Evolutionary conservation across 2,797 vertebrate species (phyloP), one percentile per base, ranked within the genome.

Genomic region (Sebastolobus alascanus): DNA sequence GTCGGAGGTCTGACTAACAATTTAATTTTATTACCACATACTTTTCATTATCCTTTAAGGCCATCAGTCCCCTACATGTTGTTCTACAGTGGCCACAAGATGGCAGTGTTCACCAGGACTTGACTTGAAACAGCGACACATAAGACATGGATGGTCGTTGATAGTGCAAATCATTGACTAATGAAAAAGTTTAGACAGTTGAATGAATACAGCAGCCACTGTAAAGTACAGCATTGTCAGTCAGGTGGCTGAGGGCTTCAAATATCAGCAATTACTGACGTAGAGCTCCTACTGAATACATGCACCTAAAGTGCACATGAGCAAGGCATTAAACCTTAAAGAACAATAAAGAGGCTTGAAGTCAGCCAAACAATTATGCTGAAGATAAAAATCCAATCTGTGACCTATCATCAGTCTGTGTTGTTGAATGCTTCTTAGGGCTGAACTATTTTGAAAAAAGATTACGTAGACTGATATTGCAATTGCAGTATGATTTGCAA

Each of bases 101-200:
- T 90, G 90, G 83, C 27, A 10, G 13, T 37, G 60, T 82, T 61
- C 37, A 80, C 85, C 54, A 90, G 25, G 60, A 12, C 5, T 52
- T 73, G n/a, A 58, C 12, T 16, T 38, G n/a, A 25, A 25, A 22
- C 2, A 0, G 5, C 27, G 3, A 13, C 63, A 6, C 20, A 33
- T 8, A 10, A 10, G 12, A n/a, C 5, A 14, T 5, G 20, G 40
- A 37, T n/a, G 12, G 0, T 25, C 29, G 46, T 59, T 68, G 38
- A 40, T 10, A 4, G 10, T 38, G 40, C 12, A 70, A 16, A 70
- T 68, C 14, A 68, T 11, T 27, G 71, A 38, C 11, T 12, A 8
- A 43, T 22, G 31, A 65, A 6, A 60, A 54, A 11, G 46, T 69
- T 20, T 29, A 20, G 40, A 52, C 3, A 27, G 63, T 6, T 68